phyloP scores from a whole-genome alignment of 2,797 vertebrate genomes.

The Takifugu rubripes region DNA sequence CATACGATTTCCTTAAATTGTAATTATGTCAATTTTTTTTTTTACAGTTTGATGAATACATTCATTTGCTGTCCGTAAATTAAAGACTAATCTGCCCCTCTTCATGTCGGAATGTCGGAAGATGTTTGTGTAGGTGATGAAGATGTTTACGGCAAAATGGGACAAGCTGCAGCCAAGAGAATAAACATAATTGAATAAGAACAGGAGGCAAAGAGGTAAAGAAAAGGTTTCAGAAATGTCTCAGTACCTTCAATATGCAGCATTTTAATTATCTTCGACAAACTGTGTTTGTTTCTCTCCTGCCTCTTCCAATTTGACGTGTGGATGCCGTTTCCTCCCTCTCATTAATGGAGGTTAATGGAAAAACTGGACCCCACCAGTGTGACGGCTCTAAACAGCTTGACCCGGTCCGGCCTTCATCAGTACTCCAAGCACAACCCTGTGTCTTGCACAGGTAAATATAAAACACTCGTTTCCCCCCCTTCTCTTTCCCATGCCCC shows the following conservation, averaged over 20 bases:
- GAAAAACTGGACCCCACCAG: slow-evolving; percentile 48
- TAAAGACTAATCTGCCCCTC: neutral
- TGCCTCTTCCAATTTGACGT: slow-evolving; percentile 32
- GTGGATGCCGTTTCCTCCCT: slow-evolving; percentile 38
- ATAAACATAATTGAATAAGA: neutral
- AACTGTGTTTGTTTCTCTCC: slow-evolving; percentile 2
- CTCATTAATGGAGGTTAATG: slow-evolving; percentile 66
- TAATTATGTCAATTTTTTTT: too few species aligned
- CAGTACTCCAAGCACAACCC: too few species aligned
- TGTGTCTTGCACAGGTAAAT: too few species aligned
- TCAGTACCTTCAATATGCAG: neutral
- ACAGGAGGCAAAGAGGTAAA: neutral
- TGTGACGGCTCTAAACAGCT: slow-evolving; percentile 23
- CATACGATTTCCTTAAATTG: too few species aligned
- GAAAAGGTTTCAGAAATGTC: slow-evolving; percentile 1
- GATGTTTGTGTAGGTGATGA: too few species aligned
- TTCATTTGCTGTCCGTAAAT: neutral
- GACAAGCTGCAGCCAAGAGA: too few species aligned
- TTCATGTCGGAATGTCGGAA: too few species aligned
- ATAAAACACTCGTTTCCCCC: too few species aligned
- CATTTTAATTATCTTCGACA: too few species aligned
- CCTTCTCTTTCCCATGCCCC: slow-evolving; percentile 23
- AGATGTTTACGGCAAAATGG: too few species aligned
- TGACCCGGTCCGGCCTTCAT: too few species aligned
- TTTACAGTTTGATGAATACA: neutral